Evolutionary conservation across 2,888 invertebrate genomes (phyloP).

Genomic region (Elegia similella): DNA sequence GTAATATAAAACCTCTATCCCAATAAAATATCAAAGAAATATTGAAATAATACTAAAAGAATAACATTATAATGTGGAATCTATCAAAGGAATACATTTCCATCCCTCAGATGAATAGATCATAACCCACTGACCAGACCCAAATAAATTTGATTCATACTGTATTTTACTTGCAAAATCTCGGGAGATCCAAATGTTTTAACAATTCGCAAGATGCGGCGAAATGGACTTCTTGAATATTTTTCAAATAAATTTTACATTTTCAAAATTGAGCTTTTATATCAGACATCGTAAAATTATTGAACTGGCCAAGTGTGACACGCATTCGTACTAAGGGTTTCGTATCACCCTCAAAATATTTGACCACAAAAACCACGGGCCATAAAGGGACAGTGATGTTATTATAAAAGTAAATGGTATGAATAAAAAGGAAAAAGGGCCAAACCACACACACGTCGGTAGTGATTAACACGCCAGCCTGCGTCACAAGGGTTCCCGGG

Average conservation of each 20-base stretch:
- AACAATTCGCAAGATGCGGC: background rate
- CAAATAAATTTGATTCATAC: slow-evolving; percentile 18
- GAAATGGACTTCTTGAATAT: background rate
- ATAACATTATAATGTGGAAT: slow-evolving; percentile 18
- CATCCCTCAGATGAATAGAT: slow-evolving; percentile 19
- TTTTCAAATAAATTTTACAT: background rate
- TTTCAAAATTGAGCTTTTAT: background rate
- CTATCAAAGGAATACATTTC: slow-evolving; percentile 29
- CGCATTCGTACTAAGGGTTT: too few species aligned
- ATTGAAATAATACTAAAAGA: slow-evolving; percentile 11
- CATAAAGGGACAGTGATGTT: too few species aligned
- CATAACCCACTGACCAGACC: slow-evolving; percentile 12
- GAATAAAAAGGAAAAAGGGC: too few species aligned
- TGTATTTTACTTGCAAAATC: slow-evolving; percentile 18
- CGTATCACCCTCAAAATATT: too few species aligned
- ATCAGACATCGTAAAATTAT: too few species aligned
- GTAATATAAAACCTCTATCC: background rate
- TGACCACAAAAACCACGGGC: too few species aligned
- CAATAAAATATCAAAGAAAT: background rate
- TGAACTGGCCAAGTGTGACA: too few species aligned
- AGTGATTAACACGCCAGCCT: too few species aligned
- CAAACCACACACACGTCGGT: too few species aligned
- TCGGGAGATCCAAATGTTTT: slow-evolving; percentile 9
- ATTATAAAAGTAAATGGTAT: too few species aligned
- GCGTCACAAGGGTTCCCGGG: too few species aligned